phyloP scores from a whole-genome alignment of 2,888 invertebrate species.

The Mythimna impura region DNA sequence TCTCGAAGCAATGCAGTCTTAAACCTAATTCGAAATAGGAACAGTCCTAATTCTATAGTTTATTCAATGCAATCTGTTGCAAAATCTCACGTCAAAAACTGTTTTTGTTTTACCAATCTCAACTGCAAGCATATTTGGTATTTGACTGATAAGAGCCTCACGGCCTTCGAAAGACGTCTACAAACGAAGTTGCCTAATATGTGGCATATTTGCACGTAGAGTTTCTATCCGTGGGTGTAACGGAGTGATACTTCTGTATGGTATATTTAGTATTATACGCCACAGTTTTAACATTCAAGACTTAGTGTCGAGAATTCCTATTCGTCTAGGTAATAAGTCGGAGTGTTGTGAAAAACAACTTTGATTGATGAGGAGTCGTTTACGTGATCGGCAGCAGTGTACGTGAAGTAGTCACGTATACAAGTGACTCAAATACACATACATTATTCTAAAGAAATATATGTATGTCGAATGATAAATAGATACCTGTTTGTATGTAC shows the following conservation, averaged over 20 bases:
- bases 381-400: slow-evolving; percentile 26
- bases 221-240: background rate
- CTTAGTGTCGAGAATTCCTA: slow-evolving; percentile 46
- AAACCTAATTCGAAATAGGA: background rate
- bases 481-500: background rate
- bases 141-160: background rate
- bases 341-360: slow-evolving; percentile 55
- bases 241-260: slow-evolving; percentile 27
- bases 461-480: slow-evolving; percentile 9
- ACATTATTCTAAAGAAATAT: slow-evolving; percentile 8
- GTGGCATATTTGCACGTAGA: too few species aligned
- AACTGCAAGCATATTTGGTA: too few species aligned
- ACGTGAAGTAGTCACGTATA: slow-evolving; percentile 36
- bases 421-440: slow-evolving; percentile 18
- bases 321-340: slow-evolving; percentile 54
- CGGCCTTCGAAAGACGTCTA: background rate
- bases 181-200: background rate
- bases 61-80: background rate
- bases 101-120: background rate
- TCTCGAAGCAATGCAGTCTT: slow-evolving; percentile 28
- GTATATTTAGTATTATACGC: background rate
- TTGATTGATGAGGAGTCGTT: slow-evolving; percentile 48
- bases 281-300: slow-evolving; percentile 52
- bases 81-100: background rate
- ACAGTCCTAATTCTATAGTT: background rate